Base-by-base conservation (phyloP, 2,888 invertebrate species). In the Matsumyia berberina region DNA sequence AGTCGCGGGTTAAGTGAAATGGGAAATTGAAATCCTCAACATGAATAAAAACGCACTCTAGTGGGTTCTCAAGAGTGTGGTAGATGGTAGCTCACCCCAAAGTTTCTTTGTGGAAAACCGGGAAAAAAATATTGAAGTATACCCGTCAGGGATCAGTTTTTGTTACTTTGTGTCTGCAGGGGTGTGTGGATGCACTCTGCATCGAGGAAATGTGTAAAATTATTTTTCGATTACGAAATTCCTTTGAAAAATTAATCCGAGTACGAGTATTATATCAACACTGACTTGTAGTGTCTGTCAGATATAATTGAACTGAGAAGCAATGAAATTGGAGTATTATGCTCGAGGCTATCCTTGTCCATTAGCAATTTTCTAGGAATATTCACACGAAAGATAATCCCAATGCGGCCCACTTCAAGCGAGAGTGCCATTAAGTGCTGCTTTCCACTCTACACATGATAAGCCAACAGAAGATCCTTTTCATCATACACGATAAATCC, bases 11-110 rank as follows among this genome's bases (percentile, higher is more conserved):
- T 31, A 31, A 51, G 51, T 51, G 51, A 51, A 51, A 51, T 51
- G 51, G 29, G 31, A 51, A 49, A 29, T 49, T 11, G 24, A 29
- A 51, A 51, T 31, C 51, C 29, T 51, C 6, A 17, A 46, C 24
- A 24, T 46, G n/a, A 46, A 46, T 46, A 46, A 24, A 31, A 31
- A 31, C 29, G 24, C 19, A 17, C 49, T 24, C 11, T 24, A 49
- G n/a, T 49, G 49, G 9, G 24, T 46, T 19, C 7, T 19, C 5
- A 44, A n/a, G n/a, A n/a, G 9, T 11, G 1, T 15, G 15, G 7
- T 2, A 7, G 12, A 44, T 5, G 44, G 17, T 24, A 24, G 24
- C 24, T 24, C 24, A 24, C 24, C 4, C 24, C 1, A 24, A 24
- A n/a, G n/a, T n/a, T n/a, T n/a, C n/a, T n/a, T n/a, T n/a, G n/a